Evolutionary conservation across 2,113 vertebrate species (phyloP).

Genomic region (Papio anubis): DNA sequence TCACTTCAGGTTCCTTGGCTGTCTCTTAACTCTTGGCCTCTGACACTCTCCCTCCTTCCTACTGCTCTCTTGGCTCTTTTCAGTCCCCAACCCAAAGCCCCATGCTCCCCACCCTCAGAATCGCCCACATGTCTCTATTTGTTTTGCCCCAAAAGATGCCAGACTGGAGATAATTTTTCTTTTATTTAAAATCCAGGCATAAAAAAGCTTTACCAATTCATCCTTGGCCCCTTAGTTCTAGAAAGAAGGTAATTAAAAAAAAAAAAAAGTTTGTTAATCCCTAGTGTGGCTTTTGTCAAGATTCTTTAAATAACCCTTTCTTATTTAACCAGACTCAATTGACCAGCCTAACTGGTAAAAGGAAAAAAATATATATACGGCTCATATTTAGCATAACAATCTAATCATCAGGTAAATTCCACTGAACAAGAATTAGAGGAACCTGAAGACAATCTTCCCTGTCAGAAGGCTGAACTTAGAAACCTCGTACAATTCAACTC

Average conservation of each 20-base stretch:
- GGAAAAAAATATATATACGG: neutral
- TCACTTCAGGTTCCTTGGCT: neutral
- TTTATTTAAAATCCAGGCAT: slow-evolving; percentile 44
- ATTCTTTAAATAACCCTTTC: slow-evolving; percentile 40
- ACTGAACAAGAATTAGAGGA: neutral
- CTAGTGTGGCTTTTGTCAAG: neutral
- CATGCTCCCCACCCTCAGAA: neutral
- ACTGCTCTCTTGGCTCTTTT: neutral
- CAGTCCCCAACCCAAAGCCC: neutral
- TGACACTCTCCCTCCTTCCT: slow-evolving; percentile 8
- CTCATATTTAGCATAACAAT: neutral
- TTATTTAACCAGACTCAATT: slow-evolving; percentile 8
- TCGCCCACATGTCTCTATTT: neutral
- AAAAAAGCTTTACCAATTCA: slow-evolving; percentile 15
- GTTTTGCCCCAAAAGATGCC: slow-evolving; percentile 38
- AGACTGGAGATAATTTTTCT: neutral
- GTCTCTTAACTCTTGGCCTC: slow-evolving; percentile 38
- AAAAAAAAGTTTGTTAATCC: neutral
- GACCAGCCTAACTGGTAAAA: neutral
- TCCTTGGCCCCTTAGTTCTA: neutral
- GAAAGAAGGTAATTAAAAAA: slow-evolving; percentile 16
- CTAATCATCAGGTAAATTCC: neutral
- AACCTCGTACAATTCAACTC: neutral
- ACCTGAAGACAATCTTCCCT: neutral
- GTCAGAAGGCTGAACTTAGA: neutral